phyloP scores from a whole-genome alignment of 2,113 vertebrate species.

The Anser brachyrhynchus region DNA sequence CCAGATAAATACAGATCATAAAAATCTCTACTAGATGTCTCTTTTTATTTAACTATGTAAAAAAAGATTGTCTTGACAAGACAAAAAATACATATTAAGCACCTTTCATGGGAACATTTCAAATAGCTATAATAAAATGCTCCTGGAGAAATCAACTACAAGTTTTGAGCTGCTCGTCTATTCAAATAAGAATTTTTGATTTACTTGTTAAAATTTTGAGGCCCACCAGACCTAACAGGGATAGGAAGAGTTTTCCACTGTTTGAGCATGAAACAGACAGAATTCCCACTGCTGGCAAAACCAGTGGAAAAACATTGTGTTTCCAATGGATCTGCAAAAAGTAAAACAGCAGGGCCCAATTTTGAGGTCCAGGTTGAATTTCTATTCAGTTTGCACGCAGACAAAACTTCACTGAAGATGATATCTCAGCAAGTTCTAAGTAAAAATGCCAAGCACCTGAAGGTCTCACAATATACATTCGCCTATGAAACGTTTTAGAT shows the following conservation, averaged over 20 bases:
- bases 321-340: not conserved
- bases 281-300: constrained; percentile 25
- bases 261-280: not conserved
- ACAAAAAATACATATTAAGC: not conserved
- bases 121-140: not conserved
- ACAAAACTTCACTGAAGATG: not conserved
- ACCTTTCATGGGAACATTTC: not conserved
- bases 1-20: not conserved
- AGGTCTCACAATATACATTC: not conserved
- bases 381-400: not conserved
- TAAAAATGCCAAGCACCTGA: not conserved
- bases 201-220: not conserved
- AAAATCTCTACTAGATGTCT: not conserved
- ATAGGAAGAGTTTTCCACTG: not conserved
- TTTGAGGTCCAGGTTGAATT: constrained; percentile 4
- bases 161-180: not conserved
- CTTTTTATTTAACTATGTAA: not conserved
- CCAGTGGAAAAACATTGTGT: not conserved
- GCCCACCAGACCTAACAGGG: not conserved
- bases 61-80: not conserved
- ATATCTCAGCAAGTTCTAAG: not conserved
- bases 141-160: not conserved
- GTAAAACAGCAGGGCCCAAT: not conserved
- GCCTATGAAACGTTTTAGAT: not conserved
- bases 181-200: not conserved